Conservation (phyloP, 2,113 vertebrate genomes). For the Calyptommatus sinebrachiatus region DNA sequence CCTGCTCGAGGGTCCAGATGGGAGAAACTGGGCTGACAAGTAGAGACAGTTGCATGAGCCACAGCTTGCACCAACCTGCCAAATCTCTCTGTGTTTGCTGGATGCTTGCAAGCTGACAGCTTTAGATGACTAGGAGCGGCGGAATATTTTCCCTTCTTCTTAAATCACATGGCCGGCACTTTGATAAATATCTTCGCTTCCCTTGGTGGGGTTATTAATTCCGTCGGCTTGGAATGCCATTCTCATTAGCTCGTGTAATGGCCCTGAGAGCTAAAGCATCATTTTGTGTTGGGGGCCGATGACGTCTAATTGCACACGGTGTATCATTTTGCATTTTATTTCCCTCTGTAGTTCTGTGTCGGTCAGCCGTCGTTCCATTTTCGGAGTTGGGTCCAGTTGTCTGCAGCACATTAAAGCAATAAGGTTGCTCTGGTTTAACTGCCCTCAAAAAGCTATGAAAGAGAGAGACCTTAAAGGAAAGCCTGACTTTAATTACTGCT, state of each 20-base stretch:
- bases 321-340: background rate
- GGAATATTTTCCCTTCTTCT: background rate
- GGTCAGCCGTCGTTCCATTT: background rate
- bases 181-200: background rate
- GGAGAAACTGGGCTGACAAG: background rate
- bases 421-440: background rate
- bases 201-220: background rate
- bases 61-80: background rate
- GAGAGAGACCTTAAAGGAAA: too few relatives aligned
- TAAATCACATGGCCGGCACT: background rate
- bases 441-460: background rate
- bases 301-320: background rate
- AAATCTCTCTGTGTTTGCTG: background rate
- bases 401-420: background rate
- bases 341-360: background rate
- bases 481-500: slow-evolving; percentile 3
- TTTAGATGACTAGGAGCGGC: background rate
- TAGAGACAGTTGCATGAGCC: too few relatives aligned
- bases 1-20: background rate
- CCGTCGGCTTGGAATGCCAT: background rate
- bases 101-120: background rate
- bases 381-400: too few relatives aligned
- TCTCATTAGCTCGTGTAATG: background rate
- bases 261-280: background rate
- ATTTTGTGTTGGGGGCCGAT: background rate